These are phyloP conservation scores for Drosophila kuntzei DNA, from an alignment of 2,888 invertebrate genomes.

Conservation along the genomic window DNA sequence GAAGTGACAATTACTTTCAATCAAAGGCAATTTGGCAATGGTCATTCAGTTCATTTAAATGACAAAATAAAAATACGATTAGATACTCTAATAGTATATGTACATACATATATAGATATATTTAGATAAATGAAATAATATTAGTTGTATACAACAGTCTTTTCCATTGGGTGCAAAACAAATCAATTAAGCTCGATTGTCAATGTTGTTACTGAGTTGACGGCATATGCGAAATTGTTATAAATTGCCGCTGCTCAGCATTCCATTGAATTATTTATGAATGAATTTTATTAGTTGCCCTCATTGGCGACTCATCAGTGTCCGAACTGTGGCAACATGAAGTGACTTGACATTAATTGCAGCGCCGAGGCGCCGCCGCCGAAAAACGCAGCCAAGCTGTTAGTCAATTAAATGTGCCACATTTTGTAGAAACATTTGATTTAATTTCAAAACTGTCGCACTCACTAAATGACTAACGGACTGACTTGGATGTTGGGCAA, in stretches of 20 bases:
- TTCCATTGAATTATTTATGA: constrained; percentile 81
- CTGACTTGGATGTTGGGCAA: constrained; percentile 33
- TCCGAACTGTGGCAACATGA: constrained; percentile 60
- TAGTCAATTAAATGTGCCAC: constrained; percentile 76
- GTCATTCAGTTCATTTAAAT: constrained; percentile 56
- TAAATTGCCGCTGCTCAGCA: constrained; percentile 64
- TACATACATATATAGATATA: constrained; percentile 11
- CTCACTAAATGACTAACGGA: constrained; percentile 6
- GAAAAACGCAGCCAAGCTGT: constrained; percentile 47
- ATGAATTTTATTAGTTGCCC: constrained; percentile 82
- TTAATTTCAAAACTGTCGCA: constrained; percentile 54
- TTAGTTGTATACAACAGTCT: constrained; percentile 41
- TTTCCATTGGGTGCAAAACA: constrained; percentile 74
- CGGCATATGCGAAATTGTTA: constrained; percentile 78
- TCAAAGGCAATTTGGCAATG: constrained; percentile 71
- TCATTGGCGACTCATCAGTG: constrained; percentile 80
- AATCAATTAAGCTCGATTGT: constrained; percentile 69
- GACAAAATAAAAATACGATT: constrained; percentile 40
- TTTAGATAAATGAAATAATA: constrained; percentile 13
- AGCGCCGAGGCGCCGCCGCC: constrained; percentile 36
- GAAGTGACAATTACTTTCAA: constrained; percentile 62
- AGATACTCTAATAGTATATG: constrained; percentile 22
- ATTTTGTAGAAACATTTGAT: constrained; percentile 74
- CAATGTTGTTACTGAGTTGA: constrained; percentile 45
- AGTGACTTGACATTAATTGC: constrained; percentile 77